Conservation (phyloP, 2,797 vertebrate genomes). For the Perdix hodgsoniae region DNA sequence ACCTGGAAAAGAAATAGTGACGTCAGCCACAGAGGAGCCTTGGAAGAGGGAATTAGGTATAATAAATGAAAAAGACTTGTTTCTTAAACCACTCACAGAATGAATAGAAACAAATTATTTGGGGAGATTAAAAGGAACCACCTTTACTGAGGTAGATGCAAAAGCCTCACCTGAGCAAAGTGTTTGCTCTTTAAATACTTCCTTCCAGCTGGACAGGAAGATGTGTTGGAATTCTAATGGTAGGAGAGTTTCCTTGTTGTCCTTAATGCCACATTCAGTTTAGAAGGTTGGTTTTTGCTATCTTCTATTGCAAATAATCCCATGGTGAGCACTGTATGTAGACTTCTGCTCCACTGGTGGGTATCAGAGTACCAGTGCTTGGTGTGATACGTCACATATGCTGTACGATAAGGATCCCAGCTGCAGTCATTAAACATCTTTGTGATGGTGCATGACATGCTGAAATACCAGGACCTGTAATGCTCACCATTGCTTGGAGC, state of each 20-base stretch:
- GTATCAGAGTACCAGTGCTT: fast-evolving
- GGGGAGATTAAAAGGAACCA: background rate
- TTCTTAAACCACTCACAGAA: background rate
- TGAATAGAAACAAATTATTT: background rate
- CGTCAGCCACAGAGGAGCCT: conserved; percentile 56
- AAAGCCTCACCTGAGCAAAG: background rate
- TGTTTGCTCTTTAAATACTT: background rate
- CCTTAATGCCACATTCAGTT: fast-evolving
- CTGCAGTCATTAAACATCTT: background rate
- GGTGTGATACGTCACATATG: background rate
- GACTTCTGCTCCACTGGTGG: background rate
- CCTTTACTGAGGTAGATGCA: background rate
- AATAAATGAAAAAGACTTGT: background rate
- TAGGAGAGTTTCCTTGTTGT: fast-evolving
- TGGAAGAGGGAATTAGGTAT: background rate
- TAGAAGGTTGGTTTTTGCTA: background rate
- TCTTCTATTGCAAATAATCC: background rate
- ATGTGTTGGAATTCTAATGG: background rate
- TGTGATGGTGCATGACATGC: fast-evolving
- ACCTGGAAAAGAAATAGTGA: background rate
- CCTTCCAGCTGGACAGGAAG: background rate
- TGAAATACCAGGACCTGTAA: background rate
- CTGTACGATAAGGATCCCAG: background rate
- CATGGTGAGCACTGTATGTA: fast-evolving
- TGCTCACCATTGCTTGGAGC: background rate